Conservation (phyloP, 2,797 vertebrate species). For the Argentina silus region DNA sequence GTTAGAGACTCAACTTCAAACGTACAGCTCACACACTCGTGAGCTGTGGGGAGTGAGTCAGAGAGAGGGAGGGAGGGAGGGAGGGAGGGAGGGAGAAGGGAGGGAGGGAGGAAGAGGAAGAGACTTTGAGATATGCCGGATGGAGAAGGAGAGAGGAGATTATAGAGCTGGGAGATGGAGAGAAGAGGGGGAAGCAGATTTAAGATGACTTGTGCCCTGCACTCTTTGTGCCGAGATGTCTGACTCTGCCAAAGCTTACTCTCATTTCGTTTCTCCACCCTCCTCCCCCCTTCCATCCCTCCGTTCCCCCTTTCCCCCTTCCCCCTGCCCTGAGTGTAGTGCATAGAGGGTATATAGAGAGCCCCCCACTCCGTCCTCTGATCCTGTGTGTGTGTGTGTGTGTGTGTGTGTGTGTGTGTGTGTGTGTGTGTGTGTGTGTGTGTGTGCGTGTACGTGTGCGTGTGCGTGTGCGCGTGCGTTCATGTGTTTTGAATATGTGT, state of each 20-base stretch:
- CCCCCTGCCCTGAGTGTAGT: constrained; percentile 25
- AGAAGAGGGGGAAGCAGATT: constrained; percentile 63
- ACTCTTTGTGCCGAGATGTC: constrained; percentile 65
- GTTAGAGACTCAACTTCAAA: constrained; percentile 56
- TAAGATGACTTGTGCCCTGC: constrained; percentile 89
- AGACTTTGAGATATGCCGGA: background rate
- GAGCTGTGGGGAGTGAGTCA: background rate
- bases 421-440: background rate
- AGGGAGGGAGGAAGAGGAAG: constrained; percentile 31
- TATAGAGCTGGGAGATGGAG: constrained; percentile 54
- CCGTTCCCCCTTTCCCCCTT: background rate
- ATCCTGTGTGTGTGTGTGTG: constrained; percentile 30
- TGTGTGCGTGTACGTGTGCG: constrained; percentile 12
- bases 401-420: background rate
- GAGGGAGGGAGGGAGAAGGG: constrained; percentile 15
- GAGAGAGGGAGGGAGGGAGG: constrained; percentile 4
- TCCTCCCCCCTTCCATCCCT: constrained; percentile 17
- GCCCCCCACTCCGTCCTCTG: no score
- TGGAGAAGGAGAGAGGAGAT: constrained; percentile 49
- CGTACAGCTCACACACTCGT: constrained; percentile 31
- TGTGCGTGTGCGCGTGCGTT: background rate
- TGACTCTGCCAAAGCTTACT: constrained; percentile 59
- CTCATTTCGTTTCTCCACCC: constrained; percentile 47
- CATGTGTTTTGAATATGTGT: background rate
- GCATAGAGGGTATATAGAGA: background rate